Percentiles rank a stretch among this genome's conserved stretches.
phyloP scores from a whole-genome alignment of 2,888 invertebrate genomes.

The Oxyteleia sp. region DNA sequence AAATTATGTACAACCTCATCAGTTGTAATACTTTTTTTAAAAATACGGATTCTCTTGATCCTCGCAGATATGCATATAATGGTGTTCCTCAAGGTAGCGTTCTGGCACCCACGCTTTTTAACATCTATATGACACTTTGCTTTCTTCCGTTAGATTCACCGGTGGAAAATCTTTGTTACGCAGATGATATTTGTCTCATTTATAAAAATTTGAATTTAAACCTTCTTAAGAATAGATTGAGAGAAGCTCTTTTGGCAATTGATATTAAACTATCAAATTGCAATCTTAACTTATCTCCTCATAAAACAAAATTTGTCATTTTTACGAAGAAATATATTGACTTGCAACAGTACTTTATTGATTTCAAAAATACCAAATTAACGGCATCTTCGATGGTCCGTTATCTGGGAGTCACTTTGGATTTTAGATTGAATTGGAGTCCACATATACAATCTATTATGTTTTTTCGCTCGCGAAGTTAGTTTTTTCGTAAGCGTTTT shows the following conservation, averaged over 20 bases:
- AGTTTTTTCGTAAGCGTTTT: too few species aligned
- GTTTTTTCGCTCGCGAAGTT: too few species aligned
- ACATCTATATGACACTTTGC: too few species aligned
- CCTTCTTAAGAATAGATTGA: neutral
- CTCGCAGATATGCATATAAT: too few species aligned
- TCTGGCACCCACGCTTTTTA: too few species aligned
- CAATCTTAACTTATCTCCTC: conserved; percentile 8
- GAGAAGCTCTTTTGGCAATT: neutral
- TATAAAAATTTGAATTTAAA: neutral
- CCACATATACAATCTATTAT: too few species aligned
- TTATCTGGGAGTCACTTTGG: conserved; percentile 27
- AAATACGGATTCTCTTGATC: too few species aligned
- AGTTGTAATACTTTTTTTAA: too few species aligned
- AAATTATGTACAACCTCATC: too few species aligned
- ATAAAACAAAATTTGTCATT: conserved; percentile 27
- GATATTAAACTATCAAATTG: neutral
- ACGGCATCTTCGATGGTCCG: neutral
- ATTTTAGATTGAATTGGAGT: conserved; percentile 28
- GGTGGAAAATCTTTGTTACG: neutral
- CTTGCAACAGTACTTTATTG: neutral
- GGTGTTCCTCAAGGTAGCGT: too few species aligned
- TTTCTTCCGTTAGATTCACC: too few species aligned
- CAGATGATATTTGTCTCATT: conserved; percentile 7
- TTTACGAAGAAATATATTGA: conserved; percentile 16
- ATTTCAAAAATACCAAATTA: neutral